Base-by-base conservation (phyloP, 1,140 invertebrate genomes). In the Acromyrmex charruanus region DNA sequence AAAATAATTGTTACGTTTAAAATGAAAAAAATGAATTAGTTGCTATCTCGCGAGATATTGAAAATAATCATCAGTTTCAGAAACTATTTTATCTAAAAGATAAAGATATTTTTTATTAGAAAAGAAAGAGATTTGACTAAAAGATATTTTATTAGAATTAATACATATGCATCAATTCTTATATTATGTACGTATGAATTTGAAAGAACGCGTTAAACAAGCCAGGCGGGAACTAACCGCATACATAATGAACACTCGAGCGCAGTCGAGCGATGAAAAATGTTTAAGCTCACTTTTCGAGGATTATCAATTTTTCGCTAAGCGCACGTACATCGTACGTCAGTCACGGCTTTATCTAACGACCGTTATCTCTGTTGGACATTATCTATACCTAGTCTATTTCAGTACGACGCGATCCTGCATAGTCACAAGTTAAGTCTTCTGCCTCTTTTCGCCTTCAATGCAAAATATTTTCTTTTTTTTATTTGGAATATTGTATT, bases 341-440 rank as follows among this genome's bases (percentile, higher is more conserved):
- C 85, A 63, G 66, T 87, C 85, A 71, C 59, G 31, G 10, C 58
- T 75, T 87, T 87, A 87, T 87, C 80, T 85, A 71, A 58, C 65
- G 55, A 59, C 53, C 39, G 71, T 87, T 84, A 87, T 82, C 86
- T 82, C 86, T 68, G 63, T 75, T 53, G 63, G 80, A 69, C 81
- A 51, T 86, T 87, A 87, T 85, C 86, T 55, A 44, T 44, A 85
- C 25, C 39, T 12, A 21, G 69, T 55, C 53, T 85, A 77, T 84
- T 75, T 68, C 35, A 65, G 35, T 66, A 21, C 16, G 12, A 25
- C 16, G 16, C 85, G 66, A 66, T 14, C 44, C 61, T 53, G 49
- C 59, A 7, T 44, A 85, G 51, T 51, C 25, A 35, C 39, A 39
- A 59, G 21, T 61, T n/a, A 18, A 74, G 35, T 72, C 44, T 85